phyloP scores from a whole-genome alignment of 2,797 vertebrate genomes.

The Pangasius krempfi region DNA sequence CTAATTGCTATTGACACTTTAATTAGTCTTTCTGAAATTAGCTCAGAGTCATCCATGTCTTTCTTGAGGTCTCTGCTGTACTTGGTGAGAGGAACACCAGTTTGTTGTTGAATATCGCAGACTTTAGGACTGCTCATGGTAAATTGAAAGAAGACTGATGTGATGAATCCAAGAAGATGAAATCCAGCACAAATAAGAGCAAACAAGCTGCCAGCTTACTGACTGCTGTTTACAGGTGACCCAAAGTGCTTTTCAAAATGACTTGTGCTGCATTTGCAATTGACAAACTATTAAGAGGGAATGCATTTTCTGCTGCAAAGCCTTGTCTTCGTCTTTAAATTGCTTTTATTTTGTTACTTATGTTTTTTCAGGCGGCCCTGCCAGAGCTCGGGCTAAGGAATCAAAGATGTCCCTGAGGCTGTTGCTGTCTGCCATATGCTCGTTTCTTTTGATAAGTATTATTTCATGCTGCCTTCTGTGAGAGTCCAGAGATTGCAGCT shows the following conservation, averaged over 20 bases:
- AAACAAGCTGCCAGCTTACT: not conserved
- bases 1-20: constrained; percentile 61
- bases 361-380: not conserved
- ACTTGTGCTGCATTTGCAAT: not conserved
- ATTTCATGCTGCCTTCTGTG: constrained; percentile 45
- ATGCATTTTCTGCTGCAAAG: not conserved
- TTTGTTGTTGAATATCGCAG: not conserved
- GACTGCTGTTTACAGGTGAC: constrained; percentile 5
- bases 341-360: constrained; percentile 1
- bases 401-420: constrained; percentile 22
- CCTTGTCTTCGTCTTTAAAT: not conserved
- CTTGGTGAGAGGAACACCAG: constrained; percentile 8
- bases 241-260: not conserved
- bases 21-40: constrained; percentile 53
- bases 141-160: not conserved
- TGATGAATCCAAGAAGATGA: constrained; percentile 7
- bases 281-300: not conserved
- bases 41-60: constrained; percentile 30
- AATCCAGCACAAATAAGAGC: constrained; percentile 5
- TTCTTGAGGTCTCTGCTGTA: constrained; percentile 18
- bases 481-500: constrained; percentile 26
- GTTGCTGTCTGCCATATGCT: constrained; percentile 44
- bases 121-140: not conserved
- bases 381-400: constrained; percentile 14
- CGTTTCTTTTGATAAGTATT: constrained; percentile 38